These are phyloP conservation scores for Anguilla obscura DNA, from an alignment of 2,797 vertebrate genomes.

Conservation along the genomic window DNA sequence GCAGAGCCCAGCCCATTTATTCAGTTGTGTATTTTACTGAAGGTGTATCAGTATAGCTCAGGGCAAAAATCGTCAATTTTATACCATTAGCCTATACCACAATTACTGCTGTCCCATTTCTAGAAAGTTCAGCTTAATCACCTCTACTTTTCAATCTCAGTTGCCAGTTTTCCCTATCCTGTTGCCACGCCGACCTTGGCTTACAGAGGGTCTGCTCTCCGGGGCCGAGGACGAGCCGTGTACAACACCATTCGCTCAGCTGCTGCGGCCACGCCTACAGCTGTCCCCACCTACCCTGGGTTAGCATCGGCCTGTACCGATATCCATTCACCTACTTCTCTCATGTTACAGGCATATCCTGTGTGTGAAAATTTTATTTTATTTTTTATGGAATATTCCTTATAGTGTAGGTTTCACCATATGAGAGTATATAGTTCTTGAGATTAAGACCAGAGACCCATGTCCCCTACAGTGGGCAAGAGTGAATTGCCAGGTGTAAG, in stretches of 20 bases:
- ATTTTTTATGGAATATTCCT: neutral
- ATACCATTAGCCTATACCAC: neutral
- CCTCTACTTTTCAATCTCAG: constrained; percentile 46
- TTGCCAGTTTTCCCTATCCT: constrained; percentile 80
- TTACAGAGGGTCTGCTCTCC: constrained; percentile 74
- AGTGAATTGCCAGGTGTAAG: neutral
- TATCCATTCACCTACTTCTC: neutral
- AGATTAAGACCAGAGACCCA: neutral
- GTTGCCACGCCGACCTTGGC: constrained; percentile 74
- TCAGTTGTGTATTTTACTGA: neutral
- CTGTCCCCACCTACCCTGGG: constrained; percentile 76
- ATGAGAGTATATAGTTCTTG: neutral
- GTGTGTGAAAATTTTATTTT: neutral
- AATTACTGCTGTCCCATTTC: neutral
- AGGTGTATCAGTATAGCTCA: neutral
- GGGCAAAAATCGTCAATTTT: neutral
- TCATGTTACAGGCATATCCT: neutral
- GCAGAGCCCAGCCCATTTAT: neutral
- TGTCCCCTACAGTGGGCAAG: neutral
- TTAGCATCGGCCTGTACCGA: constrained; percentile 47
- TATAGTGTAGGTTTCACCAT: neutral
- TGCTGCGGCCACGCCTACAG: constrained; percentile 67
- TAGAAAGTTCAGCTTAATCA: neutral
- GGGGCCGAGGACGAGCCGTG: constrained; percentile 76
- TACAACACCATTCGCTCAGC: constrained; percentile 80